Conservation (phyloP, 2,888 invertebrate genomes). For the Drosophila ochracea region DNA sequence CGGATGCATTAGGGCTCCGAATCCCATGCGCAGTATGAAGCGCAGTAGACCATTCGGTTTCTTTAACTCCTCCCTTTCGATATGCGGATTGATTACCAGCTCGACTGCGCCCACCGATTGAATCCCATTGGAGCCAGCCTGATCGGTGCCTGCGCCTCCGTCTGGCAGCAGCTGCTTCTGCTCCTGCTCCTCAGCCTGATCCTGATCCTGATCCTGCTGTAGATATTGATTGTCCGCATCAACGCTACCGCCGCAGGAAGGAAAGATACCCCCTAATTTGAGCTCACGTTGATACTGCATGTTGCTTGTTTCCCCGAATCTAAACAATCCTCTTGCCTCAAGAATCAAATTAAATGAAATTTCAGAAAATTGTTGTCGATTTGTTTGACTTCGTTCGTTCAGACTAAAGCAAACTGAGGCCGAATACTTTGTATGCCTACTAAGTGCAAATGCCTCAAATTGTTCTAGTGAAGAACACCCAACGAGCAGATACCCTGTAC, state of each 20-base stretch:
- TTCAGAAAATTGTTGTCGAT: background rate
- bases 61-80: background rate
- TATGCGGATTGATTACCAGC: background rate
- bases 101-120: background rate
- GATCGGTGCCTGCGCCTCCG: background rate
- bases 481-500: background rate
- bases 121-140: background rate
- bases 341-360: background rate
- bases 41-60: slow-evolving; percentile 42
- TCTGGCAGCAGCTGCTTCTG: background rate
- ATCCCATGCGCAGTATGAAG: slow-evolving; percentile 44
- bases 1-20: slow-evolving; percentile 46
- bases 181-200: background rate
- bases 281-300: background rate
- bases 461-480: background rate
- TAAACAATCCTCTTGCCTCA: background rate
- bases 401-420: background rate
- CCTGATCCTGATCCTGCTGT: background rate
- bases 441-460: background rate
- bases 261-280: background rate
- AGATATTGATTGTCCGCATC: background rate
- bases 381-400: background rate
- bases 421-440: background rate
- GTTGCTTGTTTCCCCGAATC: background rate
- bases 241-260: background rate